These are phyloP conservation scores for Tiphia femorata DNA, from an alignment of 2,888 invertebrate species.

Conservation along the genomic window DNA sequence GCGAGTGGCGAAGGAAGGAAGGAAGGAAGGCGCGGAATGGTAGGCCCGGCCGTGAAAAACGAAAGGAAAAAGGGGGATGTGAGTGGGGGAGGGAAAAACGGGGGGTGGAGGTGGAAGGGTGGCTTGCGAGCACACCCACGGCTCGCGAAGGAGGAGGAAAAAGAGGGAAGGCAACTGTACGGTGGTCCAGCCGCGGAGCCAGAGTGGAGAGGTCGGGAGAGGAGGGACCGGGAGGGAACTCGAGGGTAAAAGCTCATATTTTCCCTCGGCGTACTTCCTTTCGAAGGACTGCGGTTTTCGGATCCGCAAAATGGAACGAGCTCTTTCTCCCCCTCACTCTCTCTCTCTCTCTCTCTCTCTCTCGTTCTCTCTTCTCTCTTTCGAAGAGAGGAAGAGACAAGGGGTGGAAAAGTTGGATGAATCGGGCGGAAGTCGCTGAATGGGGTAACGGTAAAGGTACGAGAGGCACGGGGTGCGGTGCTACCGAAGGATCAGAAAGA, in stretches of 20 bases:
- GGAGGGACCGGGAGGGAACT: background rate
- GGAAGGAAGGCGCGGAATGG: background rate
- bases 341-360: constrained; percentile 40
- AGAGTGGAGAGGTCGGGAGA: background rate
- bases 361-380: constrained; percentile 9
- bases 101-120: background rate
- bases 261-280: constrained; percentile 9
- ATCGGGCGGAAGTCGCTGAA: constrained; percentile 48
- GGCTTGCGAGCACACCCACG: background rate
- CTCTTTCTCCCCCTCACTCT: no score
- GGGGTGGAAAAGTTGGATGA: constrained; percentile 54
- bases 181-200: no score
- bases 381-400: background rate
- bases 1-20: background rate
- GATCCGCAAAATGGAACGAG: constrained; percentile 55
- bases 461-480: constrained; percentile 14
- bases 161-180: no score
- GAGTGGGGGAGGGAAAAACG: background rate
- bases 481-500: constrained; percentile 16
- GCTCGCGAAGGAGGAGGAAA: constrained; percentile 3
- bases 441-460: constrained; percentile 12
- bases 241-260: constrained; percentile 9
- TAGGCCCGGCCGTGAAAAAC: constrained; percentile 1
- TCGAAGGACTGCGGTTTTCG: constrained; percentile 50
- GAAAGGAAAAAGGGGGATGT: constrained; percentile 2